Evolutionary conservation across 2,888 invertebrate genomes (phyloP).

Genomic region (Pediacus dermestoides): DNA sequence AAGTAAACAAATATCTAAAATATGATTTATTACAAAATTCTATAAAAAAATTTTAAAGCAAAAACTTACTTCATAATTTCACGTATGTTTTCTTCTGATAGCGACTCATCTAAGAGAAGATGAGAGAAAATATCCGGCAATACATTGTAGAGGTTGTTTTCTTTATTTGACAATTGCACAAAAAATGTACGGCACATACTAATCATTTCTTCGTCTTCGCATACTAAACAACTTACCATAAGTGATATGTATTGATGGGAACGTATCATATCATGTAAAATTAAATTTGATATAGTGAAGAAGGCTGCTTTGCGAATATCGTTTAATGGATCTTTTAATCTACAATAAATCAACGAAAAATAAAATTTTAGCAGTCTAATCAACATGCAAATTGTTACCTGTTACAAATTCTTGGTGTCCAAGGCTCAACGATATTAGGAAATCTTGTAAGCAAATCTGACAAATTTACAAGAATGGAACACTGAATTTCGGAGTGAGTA

Average conservation of each 20-base stretch:
- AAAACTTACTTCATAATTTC: conserved; percentile 42
- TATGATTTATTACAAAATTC: conserved; percentile 19
- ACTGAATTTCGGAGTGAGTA: conserved; percentile 67
- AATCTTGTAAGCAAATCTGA: conserved; percentile 86
- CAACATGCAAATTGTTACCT: conserved; percentile 59
- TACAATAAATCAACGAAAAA: conserved; percentile 29
- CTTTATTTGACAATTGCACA: conserved; percentile 84
- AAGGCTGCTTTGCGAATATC: conserved; percentile 78
- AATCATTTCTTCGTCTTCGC: conserved; percentile 57
- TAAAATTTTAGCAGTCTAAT: background rate
- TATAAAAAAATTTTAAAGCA: conserved; percentile 3
- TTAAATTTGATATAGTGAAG: conserved; percentile 81
- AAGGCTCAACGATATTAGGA: conserved; percentile 91
- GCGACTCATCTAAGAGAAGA: conserved; percentile 52
- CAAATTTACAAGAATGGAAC: conserved; percentile 77
- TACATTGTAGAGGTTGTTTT: conserved; percentile 90
- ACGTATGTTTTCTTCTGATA: conserved; percentile 34
- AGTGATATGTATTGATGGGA: conserved; percentile 87
- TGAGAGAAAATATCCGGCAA: conserved; percentile 93
- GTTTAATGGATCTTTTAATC: conserved; percentile 71
- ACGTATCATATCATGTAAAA: conserved; percentile 91
- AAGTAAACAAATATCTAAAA: conserved; percentile 68
- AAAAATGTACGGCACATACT: conserved; percentile 81
- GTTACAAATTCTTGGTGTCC: conserved; percentile 83
- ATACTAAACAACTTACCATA: conserved; percentile 79